Base-by-base conservation (phyloP, 2,888 invertebrate genomes). In the Leptopilina myrica region DNA sequence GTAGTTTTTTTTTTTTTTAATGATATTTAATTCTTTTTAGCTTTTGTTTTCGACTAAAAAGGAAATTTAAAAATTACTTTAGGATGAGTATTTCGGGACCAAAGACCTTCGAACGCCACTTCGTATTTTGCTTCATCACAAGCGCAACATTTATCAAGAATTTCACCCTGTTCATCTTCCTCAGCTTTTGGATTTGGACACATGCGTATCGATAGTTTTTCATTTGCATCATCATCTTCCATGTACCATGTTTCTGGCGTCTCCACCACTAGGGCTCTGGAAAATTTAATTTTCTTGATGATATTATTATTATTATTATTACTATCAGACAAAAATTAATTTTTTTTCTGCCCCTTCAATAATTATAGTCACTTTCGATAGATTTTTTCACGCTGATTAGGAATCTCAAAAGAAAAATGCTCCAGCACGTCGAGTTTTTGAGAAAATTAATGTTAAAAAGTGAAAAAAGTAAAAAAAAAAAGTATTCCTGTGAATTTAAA, bases 51-150 rank as follows among this genome's bases (percentile, higher is more conserved):
- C n/a, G n/a, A n/a, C 20, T 20, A 20, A 20, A 20, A 20, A 20
- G 20, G 20, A 20, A n/a, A n/a, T n/a, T n/a, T n/a, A n/a, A n/a
- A n/a, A 83, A 80, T 76, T 81, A 89, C 91, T 92, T 97, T 98
- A 0, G 99, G 99, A 92, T 99, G 99, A 0, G 98, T 98, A 88
- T 96, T 95, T 85, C 96, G 95, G 0, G 98, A 98, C 99, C 99
- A 99, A 78, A 98, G 94, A 0, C 99, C 99, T 92, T 98, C 96
- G 90, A 96, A 99, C 91, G 92, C 92, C 88, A 97, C 96, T 92
- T 95, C 96, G 92, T 99, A 99, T 91, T 98, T 98, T 80, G 99
- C 99, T 89, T 98, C 98, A 89, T 98, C 98, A 91, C 98, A 98
- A 9, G 98, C 97, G 92, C 98, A 98, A 91, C 98, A 98, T 83